Conservation (phyloP, 2,113 vertebrate species). For the Myotis lucifugus region DNA sequence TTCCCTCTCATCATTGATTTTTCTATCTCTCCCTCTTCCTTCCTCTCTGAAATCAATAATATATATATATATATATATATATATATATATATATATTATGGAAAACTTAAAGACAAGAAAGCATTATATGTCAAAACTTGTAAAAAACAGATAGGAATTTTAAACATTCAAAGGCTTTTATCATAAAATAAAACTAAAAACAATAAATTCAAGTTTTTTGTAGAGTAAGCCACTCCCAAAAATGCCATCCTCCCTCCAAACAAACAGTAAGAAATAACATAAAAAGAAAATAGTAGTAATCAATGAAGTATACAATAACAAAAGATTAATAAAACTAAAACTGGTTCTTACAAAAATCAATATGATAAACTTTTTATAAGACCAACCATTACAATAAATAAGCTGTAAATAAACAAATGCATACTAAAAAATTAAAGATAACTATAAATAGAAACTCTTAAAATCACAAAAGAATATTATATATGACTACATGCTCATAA, state of each 20-base stretch:
- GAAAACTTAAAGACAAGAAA: not conserved
- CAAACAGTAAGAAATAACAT: not conserved
- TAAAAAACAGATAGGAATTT: not conserved
- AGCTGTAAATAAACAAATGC: not conserved
- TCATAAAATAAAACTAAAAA: conserved; percentile 7
- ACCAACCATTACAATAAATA: not conserved
- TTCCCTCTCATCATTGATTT: too few relatives aligned
- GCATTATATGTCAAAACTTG: not conserved
- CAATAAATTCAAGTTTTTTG: not conserved
- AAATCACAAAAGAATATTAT: not conserved
- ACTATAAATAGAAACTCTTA: not conserved
- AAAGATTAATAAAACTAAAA: not conserved
- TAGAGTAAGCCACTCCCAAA: not conserved
- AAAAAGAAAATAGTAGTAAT: not conserved
- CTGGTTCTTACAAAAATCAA: not conserved
- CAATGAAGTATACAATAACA: not conserved
- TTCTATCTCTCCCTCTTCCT: too few relatives aligned
- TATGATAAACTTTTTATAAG: not conserved
- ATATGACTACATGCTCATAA: not conserved
- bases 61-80: too few relatives aligned
- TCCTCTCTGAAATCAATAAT: too few relatives aligned
- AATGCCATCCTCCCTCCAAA: not conserved
- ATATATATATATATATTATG: not conserved
- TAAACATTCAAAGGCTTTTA: not conserved
- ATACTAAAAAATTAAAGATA: not conserved